phyloP scores from a whole-genome alignment of 2,797 vertebrate species.

The Ciconia nigra region DNA sequence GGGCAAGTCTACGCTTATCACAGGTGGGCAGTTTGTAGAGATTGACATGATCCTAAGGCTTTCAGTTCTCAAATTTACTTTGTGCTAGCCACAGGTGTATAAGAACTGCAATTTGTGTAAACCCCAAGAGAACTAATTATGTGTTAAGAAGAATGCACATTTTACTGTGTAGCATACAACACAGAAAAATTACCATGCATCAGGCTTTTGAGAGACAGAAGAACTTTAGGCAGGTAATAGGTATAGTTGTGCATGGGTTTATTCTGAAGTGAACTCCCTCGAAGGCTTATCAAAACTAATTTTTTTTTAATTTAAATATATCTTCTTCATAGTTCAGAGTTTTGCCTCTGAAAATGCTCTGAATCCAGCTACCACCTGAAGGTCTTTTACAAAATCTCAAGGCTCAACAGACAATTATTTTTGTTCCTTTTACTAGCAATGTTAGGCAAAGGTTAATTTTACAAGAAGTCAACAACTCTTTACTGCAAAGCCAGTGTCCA shows the following conservation, averaged over 20 bases:
- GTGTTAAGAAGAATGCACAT: slow-evolving; percentile 26
- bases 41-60: slow-evolving; percentile 36
- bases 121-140: slow-evolving; percentile 60
- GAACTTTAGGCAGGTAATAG: background rate
- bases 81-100: slow-evolving; percentile 18
- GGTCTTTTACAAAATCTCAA: background rate
- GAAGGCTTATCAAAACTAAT: background rate
- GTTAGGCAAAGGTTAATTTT: background rate
- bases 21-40: slow-evolving; percentile 1
- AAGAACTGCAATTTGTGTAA: slow-evolving; percentile 11
- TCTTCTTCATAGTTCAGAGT: background rate
- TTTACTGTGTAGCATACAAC: slow-evolving; percentile 1
- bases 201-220: background rate
- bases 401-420: background rate
- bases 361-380: background rate
- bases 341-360: background rate
- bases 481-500: background rate
- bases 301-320: background rate
- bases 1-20: background rate
- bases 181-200: slow-evolving; percentile 20
- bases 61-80: slow-evolving; percentile 45
- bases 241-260: background rate
- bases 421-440: background rate
- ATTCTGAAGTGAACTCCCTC: slow-evolving; percentile 6
- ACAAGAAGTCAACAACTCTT: background rate